phyloP scores from a whole-genome alignment of 2,888 invertebrate species.

The Vesta saturnalis region DNA sequence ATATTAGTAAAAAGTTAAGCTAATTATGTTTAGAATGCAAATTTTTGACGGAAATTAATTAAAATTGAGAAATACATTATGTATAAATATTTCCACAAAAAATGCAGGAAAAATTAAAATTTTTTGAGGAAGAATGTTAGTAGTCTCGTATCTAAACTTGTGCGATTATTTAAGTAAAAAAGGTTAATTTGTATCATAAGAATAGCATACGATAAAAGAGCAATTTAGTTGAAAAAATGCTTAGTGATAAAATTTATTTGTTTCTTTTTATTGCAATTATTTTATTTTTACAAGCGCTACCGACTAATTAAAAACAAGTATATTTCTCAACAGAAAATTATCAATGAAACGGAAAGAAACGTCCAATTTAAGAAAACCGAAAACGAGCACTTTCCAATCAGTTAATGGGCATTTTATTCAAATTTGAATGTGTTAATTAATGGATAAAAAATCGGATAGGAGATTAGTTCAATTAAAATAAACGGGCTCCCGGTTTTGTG shows the following conservation, averaged over 20 bases:
- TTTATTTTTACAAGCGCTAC: slow-evolving; percentile 5
- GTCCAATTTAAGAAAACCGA: slow-evolving; percentile 41
- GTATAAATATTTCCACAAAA: too few species aligned
- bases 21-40: too few species aligned
- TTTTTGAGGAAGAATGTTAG: too few species aligned
- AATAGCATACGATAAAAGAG: slow-evolving; percentile 18
- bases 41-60: too few species aligned
- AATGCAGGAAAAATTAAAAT: too few species aligned
- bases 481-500: slow-evolving; percentile 61
- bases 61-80: too few species aligned
- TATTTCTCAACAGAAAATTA: slow-evolving; percentile 28
- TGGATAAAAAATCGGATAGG: slow-evolving; percentile 56
- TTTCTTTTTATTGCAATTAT: neutral
- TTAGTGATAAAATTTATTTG: neutral
- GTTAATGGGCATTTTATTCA: slow-evolving; percentile 62
- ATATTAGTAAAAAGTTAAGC: too few species aligned
- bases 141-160: too few species aligned
- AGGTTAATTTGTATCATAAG: too few species aligned
- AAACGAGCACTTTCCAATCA: slow-evolving; percentile 57
- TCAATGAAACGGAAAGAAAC: slow-evolving; percentile 37
- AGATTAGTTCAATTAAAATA: slow-evolving; percentile 61
- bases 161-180: too few species aligned
- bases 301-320: slow-evolving; percentile 35
- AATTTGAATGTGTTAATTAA: slow-evolving; percentile 63
- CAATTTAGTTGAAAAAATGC: too few species aligned